Base-by-base conservation (phyloP, 2,113 vertebrate species). In the Micronisus gabar region DNA sequence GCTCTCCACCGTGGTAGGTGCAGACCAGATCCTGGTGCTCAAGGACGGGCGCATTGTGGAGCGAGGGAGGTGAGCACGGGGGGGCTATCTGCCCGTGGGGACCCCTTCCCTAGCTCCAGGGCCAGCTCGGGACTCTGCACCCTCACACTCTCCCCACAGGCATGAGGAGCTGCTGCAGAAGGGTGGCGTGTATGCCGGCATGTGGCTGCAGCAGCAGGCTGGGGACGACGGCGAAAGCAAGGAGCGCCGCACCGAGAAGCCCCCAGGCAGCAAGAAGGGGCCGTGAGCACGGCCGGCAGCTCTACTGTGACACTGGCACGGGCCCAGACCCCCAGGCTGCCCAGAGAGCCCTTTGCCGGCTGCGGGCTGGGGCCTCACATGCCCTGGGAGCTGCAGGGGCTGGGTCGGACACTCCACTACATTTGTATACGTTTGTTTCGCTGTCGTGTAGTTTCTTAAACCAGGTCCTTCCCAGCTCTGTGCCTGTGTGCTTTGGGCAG, bases 21-120 rank as follows among this genome's bases (percentile, higher is more conserved):
- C 99, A 30, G 99, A 99, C 95, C 99, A 99, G 97, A 99, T 99
- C 93, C 98, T 99, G 27, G 99, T 99, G 62, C 96, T 99, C 85
- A 99, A 97, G 21, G 98, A 99, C 0, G 99, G 99, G 32, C 97
- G 91, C 76, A 99, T 99, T 0, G 98, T 97, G 6, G 99, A 99
- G 90, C 97, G 98, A 58, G 99, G 99, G 94, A 97, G 99, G 99
- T 99, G 95, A 95, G 97, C 41, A 8, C 11, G 8, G 18, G 11
- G 22, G 13, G 5, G 27, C 45, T 13, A 0, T 38, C 36, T 79
- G 32, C 34, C 53, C 4, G 0, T 1, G 5, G 65, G 65, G 27
- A 92, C 19, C 43, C 55, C 13, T 10, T 72, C 29, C 58, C 47
- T 34, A 13, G 25, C n/a, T 38, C 53, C 25, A 30, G 25, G 68